Conservation (phyloP, 2,113 vertebrate species). For the Ageneiosus marmoratus region DNA sequence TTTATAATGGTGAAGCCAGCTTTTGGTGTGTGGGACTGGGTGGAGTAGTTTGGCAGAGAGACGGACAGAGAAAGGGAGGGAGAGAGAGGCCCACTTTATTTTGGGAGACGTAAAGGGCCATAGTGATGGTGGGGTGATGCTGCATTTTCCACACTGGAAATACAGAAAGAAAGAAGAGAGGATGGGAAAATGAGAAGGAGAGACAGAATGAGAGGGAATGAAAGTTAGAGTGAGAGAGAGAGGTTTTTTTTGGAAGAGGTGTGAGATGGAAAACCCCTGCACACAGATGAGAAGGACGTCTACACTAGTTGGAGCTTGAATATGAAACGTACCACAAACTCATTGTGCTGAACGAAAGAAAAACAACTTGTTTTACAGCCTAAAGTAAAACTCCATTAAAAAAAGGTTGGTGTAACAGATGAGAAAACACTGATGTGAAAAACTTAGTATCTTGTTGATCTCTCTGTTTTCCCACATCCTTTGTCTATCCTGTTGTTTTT, state of each 20-base stretch:
- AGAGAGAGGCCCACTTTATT: slow-evolving; percentile 63
- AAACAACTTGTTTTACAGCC: neutral
- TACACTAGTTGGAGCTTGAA: neutral
- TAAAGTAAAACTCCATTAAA: no score
- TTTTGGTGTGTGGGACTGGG: slow-evolving; percentile 53
- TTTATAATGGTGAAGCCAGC: slow-evolving; percentile 29
- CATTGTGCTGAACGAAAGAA: neutral
- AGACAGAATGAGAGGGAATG: slow-evolving; percentile 54
- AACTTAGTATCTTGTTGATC: neutral
- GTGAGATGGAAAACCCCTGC: slow-evolving; percentile 23
- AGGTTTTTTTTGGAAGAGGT: slow-evolving; percentile 55
- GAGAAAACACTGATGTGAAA: neutral
- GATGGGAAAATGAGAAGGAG: neutral
- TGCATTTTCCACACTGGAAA: slow-evolving; percentile 75
- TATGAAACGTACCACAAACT: neutral
- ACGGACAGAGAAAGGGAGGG: slow-evolving; percentile 28
- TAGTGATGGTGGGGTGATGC: slow-evolving; percentile 70
- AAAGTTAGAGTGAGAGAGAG: slow-evolving; percentile 46
- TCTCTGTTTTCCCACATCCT: neutral
- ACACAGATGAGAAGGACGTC: neutral
- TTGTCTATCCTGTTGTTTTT: neutral
- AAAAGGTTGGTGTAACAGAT: neutral
- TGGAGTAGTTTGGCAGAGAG: slow-evolving; percentile 54
- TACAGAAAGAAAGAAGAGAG: slow-evolving; percentile 26
- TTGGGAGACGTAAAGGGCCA: slow-evolving; percentile 67